phyloP scores from a whole-genome alignment of 2,113 vertebrate genomes.

The Chlorodrepanis virens region DNA sequence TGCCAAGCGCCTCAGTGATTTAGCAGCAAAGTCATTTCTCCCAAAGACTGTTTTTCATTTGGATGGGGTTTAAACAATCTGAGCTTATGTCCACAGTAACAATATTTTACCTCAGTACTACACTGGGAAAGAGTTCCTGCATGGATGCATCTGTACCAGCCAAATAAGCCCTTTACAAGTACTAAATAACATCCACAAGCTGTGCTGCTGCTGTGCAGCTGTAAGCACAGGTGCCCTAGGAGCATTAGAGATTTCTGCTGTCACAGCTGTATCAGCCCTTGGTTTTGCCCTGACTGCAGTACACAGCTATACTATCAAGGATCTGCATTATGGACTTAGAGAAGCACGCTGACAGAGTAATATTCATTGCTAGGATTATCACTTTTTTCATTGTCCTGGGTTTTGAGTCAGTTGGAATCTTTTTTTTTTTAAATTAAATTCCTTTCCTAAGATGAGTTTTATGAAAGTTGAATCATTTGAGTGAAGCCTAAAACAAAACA shows the following conservation, averaged over 20 bases:
- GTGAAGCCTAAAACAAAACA: neutral
- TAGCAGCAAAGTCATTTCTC: neutral
- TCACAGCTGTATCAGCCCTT: neutral
- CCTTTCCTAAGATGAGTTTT: neutral
- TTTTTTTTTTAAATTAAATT: neutral
- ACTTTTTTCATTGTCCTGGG: neutral
- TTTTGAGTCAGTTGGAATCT: neutral
- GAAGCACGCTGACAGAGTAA: neutral
- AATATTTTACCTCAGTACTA: neutral
- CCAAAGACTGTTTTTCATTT: neutral
- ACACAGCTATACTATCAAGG: neutral
- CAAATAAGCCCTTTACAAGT: neutral
- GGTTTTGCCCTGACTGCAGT: neutral
- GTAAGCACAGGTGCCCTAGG: neutral
- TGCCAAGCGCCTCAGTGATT: neutral
- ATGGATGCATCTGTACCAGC: neutral
- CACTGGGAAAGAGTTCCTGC: neutral
- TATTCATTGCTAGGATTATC: neutral
- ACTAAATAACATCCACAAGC: neutral
- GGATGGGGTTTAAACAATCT: rapidly evolving
- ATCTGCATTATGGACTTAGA: neutral
- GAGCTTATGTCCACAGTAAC: neutral
- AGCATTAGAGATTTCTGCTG: neutral
- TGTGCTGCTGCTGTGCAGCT: neutral
- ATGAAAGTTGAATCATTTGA: neutral